phyloP scores from a whole-genome alignment of 1,140 invertebrate genomes.

The Sinella curviseta region DNA sequence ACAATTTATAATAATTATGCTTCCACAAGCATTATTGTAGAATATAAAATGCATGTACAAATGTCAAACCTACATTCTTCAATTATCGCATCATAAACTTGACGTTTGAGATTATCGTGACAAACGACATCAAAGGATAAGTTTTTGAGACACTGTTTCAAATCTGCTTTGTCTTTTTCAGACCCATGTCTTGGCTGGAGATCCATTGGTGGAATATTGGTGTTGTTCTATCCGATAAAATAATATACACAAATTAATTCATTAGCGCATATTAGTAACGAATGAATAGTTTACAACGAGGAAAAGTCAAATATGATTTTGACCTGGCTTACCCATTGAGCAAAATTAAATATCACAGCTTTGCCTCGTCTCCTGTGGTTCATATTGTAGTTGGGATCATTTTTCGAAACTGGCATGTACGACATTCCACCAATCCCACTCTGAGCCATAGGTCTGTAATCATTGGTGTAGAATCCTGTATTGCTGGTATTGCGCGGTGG shows the following conservation, averaged over 20 bases:
- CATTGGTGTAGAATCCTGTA: neutral
- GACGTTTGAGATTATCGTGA: slow-evolving; percentile 29
- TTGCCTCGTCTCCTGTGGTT: slow-evolving; percentile 57
- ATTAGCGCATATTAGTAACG: neutral
- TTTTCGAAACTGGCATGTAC: slow-evolving; percentile 44
- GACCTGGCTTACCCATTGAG: slow-evolving; percentile 54
- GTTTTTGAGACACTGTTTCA: slow-evolving; percentile 31
- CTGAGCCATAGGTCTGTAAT: slow-evolving; percentile 1
- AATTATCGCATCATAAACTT: slow-evolving; percentile 25
- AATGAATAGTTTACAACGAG: no score
- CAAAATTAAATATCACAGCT: slow-evolving; percentile 62
- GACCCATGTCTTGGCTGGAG: slow-evolving; percentile 52
- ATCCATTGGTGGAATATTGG: slow-evolving; percentile 48
- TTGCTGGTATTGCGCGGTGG: neutral
- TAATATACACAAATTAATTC: slow-evolving; percentile 4
- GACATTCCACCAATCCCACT: neutral
- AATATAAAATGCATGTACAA: no score
- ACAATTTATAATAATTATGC: slow-evolving; percentile 36
- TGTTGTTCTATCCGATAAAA: slow-evolving; percentile 41
- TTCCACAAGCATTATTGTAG: neutral
- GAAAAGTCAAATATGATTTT: neutral
- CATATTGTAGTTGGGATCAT: slow-evolving; percentile 57
- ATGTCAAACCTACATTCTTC: slow-evolving; percentile 31
- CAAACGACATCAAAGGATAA: slow-evolving; percentile 41
- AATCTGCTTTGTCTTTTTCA: slow-evolving; percentile 41